Percentiles rank a stretch among this genome's conserved stretches.
Conservation (phyloP, 2,797 vertebrate species). For the Pampus argenteus region DNA sequence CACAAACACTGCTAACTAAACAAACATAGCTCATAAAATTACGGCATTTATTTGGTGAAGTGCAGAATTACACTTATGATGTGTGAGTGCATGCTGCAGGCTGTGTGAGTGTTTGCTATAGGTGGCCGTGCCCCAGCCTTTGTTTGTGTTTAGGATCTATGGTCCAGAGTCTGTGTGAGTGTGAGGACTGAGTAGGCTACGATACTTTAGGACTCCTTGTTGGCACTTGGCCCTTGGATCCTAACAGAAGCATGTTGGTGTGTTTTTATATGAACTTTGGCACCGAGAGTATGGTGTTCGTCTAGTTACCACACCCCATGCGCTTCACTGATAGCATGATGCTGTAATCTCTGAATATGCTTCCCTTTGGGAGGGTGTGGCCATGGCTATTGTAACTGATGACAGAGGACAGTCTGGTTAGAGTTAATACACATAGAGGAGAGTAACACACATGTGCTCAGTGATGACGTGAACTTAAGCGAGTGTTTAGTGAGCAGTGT, state of each 20-base stretch:
- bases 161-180: slow-evolving; percentile 13
- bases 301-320: slow-evolving; percentile 42
- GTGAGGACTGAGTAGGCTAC: slow-evolving; percentile 42
- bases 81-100: slow-evolving; percentile 41
- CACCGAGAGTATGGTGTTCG: slow-evolving; percentile 35
- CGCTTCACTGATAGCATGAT: slow-evolving; percentile 61
- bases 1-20: slow-evolving; percentile 15
- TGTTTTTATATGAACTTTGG: slow-evolving; percentile 72
- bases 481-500: slow-evolving; percentile 33
- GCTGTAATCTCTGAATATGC: slow-evolving; percentile 48
- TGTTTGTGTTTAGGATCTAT: slow-evolving; percentile 67
- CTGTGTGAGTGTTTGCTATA: slow-evolving; percentile 65
- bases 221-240: slow-evolving; percentile 6
- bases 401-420: slow-evolving; percentile 43
- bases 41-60: neutral
- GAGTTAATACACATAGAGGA: slow-evolving; percentile 23
- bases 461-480: slow-evolving; percentile 21
- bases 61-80: slow-evolving; percentile 12
- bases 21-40: slow-evolving; percentile 19
- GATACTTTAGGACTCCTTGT: slow-evolving; percentile 10
- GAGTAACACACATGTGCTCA: slow-evolving; percentile 12
- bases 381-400: slow-evolving; percentile 36
- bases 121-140: slow-evolving; percentile 46
- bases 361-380: slow-evolving; percentile 54
- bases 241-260: slow-evolving; percentile 20